These are phyloP conservation scores for Acipenser transmontanus DNA, from an alignment of 2,797 vertebrate species.

Conservation along the genomic window DNA sequence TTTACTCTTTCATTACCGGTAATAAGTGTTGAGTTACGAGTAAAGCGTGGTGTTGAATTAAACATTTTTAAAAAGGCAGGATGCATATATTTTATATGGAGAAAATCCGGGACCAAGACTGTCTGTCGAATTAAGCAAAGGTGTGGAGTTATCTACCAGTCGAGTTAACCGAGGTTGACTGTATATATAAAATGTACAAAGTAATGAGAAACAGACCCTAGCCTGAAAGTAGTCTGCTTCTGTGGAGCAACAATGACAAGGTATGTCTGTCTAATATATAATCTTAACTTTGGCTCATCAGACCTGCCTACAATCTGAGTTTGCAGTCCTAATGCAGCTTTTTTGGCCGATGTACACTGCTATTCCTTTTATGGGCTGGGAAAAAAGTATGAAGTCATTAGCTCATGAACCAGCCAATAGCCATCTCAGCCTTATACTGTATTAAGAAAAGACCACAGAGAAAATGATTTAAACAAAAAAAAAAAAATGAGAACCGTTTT, in stretches of 20 bases:
- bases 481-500: no score
- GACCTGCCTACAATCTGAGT: constrained; percentile 7
- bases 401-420: constrained; percentile 41
- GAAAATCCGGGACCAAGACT: no score
- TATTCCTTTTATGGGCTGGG: constrained; percentile 2
- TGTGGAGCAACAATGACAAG: constrained; percentile 36
- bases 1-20: no score
- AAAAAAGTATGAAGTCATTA: constrained; percentile 8
- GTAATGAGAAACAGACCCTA: constrained; percentile 52
- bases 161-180: no score
- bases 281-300: constrained; percentile 4
- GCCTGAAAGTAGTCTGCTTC: constrained; percentile 48
- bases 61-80: no score
- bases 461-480: no score
- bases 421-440: constrained; percentile 46
- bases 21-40: no score
- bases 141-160: no score
- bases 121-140: no score
- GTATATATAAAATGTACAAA: constrained; percentile 42
- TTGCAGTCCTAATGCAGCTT: not conserved
- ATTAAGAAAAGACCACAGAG: no score
- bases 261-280: constrained; percentile 21
- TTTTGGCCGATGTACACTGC: constrained; percentile 1
- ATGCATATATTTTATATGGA: no score
- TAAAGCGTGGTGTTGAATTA: no score